Evolutionary conservation across 2,113 vertebrate genomes (phyloP).

Genomic region (Scomber japonicus): DNA sequence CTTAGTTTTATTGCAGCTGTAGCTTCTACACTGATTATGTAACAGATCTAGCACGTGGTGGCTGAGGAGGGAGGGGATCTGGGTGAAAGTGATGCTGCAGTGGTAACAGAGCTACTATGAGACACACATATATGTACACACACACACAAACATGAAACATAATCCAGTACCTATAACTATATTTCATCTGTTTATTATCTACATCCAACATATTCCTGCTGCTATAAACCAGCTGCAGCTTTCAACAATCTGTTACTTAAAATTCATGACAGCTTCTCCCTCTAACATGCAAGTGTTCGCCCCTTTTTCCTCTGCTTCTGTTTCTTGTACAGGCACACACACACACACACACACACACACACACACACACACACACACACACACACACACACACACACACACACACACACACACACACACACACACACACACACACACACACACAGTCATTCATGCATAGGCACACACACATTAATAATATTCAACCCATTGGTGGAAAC

Average conservation of each 20-base stretch:
- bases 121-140: constrained; percentile 27
- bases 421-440: neutral
- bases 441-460: neutral
- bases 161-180: neutral
- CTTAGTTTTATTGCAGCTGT: constrained; percentile 24
- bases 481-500: constrained; percentile 2
- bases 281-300: neutral
- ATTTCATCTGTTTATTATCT: neutral
- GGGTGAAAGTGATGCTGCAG: constrained; percentile 58
- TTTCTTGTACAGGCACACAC: constrained; percentile 1
- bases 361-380: neutral
- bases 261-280: neutral
- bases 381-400: neutral
- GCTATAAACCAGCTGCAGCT: neutral
- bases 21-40: constrained; percentile 64
- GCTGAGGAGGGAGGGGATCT: constrained; percentile 26
- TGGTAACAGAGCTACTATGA: constrained; percentile 34
- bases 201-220: neutral
- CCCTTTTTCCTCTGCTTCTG: neutral
- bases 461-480: neutral
- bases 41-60: constrained; percentile 58
- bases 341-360: neutral
- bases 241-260: no score
- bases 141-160: constrained; percentile 10
- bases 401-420: neutral